Base-by-base conservation (phyloP, 2,888 invertebrate genomes). In the Lottia scabra region DNA sequence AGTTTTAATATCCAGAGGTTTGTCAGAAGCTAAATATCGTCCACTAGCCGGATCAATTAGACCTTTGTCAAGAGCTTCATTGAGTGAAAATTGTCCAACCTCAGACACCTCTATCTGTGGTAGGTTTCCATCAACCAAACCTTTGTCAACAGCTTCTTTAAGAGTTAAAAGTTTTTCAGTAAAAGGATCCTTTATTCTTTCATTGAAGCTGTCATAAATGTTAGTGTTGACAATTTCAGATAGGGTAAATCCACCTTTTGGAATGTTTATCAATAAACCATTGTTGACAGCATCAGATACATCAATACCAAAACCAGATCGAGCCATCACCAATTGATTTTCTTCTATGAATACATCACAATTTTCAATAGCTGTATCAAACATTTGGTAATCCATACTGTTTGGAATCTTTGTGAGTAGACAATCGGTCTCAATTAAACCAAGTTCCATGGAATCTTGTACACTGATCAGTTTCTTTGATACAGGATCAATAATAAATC, bases 51-150 rank as follows among this genome's bases (percentile, higher is more conserved):
- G 70, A 62, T 70, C 70, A 5, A 98, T 92, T 80, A 98, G 94
- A 79, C 96, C 93, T 90, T 95, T 93, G 79, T 94, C 93, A 80
- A 98, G 95, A 8, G 98, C 98, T 90, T 98, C 95, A 66, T 93
- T 92, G 44, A 96, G 91, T 79, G 93, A 92, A 88, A 94, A 92
- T 13, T 80, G 70, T 48, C 83, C 83, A 65, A 71, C 73, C 6
- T 81, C 78, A 63, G 81, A 76, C 10, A 83, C 78, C 75, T 81
- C 75, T n/a, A 83, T 78, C 67, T 81, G 81, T 23, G 78, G 80
- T 63, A 77, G 76, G 26, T 71, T 68, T 43, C 80, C 74, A 71
- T 78, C 75, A 26, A 84, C 74, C 15, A 83, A 72, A 43, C 78
- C 78, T 8, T 77, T 73, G 19, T 81, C 79, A 67, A 85, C 78